Conservation (phyloP, 2,797 vertebrate genomes). For the Benthosema pterotum region DNA sequence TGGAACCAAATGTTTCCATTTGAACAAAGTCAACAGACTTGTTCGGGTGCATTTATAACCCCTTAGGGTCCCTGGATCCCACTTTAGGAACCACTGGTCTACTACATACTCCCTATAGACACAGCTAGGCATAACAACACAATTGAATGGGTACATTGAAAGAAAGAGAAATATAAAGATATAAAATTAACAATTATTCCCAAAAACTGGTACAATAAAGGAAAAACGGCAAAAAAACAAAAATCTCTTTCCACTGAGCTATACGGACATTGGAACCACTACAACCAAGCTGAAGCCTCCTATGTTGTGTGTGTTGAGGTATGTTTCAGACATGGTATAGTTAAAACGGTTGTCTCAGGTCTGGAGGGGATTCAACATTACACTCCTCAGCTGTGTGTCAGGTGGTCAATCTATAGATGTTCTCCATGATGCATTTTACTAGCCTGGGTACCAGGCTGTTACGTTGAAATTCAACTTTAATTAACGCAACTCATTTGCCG, state of each 20-base stretch:
- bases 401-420: neutral
- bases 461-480: too few relatives aligned
- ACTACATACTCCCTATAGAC: neutral
- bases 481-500: too few relatives aligned
- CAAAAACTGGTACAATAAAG: slow-evolving; percentile 12
- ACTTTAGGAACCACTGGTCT: too few relatives aligned
- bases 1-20: neutral
- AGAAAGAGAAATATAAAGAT: too few relatives aligned
- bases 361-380: slow-evolving; percentile 2
- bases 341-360: slow-evolving; percentile 74
- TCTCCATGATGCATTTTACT: neutral
- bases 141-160: too few relatives aligned
- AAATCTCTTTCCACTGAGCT: slow-evolving; percentile 8
- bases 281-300: slow-evolving; percentile 19
- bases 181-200: slow-evolving; percentile 1
- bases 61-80: too few relatives aligned
- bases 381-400: neutral
- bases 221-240: slow-evolving; percentile 24
- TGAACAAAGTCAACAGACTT: too few relatives aligned
- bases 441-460: too few relatives aligned
- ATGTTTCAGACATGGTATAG: slow-evolving; percentile 16
- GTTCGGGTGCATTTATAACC: too few relatives aligned
- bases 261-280: neutral
- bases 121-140: neutral
- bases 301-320: slow-evolving; percentile 3